These are phyloP conservation scores for Pachyramphus minor DNA, from an alignment of 2,113 vertebrate species.

Conservation along the genomic window DNA sequence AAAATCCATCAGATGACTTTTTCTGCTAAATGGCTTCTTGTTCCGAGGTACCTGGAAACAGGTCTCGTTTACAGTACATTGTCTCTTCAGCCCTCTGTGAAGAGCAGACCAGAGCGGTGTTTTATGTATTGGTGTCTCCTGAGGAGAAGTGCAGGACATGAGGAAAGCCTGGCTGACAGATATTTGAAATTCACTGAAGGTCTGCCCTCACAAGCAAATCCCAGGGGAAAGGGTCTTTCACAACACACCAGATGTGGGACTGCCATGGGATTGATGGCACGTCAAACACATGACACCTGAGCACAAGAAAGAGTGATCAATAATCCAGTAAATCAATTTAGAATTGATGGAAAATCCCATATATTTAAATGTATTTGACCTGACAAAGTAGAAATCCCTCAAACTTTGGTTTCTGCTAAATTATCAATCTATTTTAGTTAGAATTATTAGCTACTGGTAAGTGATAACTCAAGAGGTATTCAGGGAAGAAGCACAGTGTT, in stretches of 20 bases:
- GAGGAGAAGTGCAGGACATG: background rate
- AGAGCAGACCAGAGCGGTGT: background rate
- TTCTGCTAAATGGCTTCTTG: background rate
- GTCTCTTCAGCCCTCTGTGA: background rate
- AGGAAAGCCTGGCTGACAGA: background rate
- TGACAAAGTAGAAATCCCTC: background rate
- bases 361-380: background rate
- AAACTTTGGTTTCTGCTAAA: background rate
- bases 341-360: background rate
- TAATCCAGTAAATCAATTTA: background rate
- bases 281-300: background rate
- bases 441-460: background rate
- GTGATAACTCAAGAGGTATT: background rate
- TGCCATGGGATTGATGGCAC: background rate
- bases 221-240: background rate
- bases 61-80: background rate
- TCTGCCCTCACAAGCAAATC: background rate
- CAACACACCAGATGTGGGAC: fast-evolving
- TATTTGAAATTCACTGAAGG: background rate
- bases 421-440: background rate
- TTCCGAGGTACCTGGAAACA: background rate
- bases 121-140: background rate
- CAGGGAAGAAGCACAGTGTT: background rate
- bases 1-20: background rate
- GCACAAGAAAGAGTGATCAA: background rate